A percentile compares a stretch with the other conserved stretches of the same genome.
Evolutionary conservation across 2,888 invertebrate species (phyloP).

Genomic region (Protonemura montana): DNA sequence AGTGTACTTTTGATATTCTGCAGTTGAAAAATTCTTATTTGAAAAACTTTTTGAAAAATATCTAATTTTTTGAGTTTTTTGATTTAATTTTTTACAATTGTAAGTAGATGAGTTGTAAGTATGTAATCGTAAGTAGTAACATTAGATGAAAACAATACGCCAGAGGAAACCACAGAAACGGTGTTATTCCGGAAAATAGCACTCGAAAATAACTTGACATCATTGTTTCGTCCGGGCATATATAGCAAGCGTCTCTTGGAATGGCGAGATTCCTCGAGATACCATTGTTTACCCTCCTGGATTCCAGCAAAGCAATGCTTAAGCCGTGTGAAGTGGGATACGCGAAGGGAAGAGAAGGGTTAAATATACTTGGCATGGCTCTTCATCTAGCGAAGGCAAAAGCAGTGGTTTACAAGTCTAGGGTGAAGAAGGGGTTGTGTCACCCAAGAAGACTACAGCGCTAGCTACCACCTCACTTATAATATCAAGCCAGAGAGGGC

Average conservation of each 20-base stretch:
- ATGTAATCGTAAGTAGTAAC: too few relatives aligned
- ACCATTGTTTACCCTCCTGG: neutral
- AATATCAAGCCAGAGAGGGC: constrained; percentile 2
- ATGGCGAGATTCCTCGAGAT: neutral
- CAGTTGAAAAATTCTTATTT: too few relatives aligned
- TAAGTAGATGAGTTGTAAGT: too few relatives aligned
- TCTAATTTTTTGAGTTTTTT: too few relatives aligned
- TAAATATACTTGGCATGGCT: constrained; percentile 37
- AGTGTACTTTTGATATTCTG: too few relatives aligned
- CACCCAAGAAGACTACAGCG: neutral
- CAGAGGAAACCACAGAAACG: too few relatives aligned
- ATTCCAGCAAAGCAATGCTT: neutral
- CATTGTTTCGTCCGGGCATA: neutral
- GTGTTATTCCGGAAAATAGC: neutral
- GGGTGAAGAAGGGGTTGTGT: constrained; percentile 22
- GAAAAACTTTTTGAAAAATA: too few relatives aligned
- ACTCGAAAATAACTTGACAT: neutral
- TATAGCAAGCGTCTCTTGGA: neutral
- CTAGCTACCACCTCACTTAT: constrained; percentile 32
- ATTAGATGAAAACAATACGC: too few relatives aligned
- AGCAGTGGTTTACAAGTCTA: constrained; percentile 18
- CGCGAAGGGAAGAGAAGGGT: constrained; percentile 22
- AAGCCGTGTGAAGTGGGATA: constrained; percentile 32
- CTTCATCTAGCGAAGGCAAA: constrained; percentile 13
- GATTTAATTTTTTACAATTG: too few relatives aligned